Percentiles rank a stretch among this genome's conserved stretches.
phyloP scores from a whole-genome alignment of 1,140 invertebrate genomes.

The Drosophila ficusphila region DNA sequence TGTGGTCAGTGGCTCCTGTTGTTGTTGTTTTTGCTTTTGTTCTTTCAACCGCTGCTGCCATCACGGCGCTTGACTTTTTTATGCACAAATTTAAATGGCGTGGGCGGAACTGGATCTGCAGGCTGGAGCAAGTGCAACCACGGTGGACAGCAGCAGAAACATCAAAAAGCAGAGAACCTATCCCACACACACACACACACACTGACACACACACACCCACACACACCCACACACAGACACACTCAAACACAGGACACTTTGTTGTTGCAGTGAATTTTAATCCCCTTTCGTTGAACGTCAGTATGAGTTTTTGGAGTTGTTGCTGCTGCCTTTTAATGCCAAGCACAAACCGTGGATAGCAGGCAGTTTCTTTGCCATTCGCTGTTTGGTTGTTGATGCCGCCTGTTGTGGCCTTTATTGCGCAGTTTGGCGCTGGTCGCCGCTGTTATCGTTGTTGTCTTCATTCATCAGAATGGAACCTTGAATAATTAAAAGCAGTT shows the following conservation, averaged over 20 bases:
- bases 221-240: conserved; percentile 10
- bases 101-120: conserved; percentile 14
- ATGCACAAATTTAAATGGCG: conserved; percentile 42
- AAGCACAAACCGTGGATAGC: conserved; percentile 50
- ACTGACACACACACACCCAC: conserved; percentile 13
- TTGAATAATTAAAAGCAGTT: conserved; percentile 83
- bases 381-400: neutral
- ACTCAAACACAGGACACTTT: conserved; percentile 10
- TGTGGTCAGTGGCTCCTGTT: conserved; percentile 46
- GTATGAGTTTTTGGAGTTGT: conserved; percentile 19
- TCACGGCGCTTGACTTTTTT: conserved; percentile 56
- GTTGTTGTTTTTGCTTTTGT: neutral
- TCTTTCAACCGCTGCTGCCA: conserved; percentile 26
- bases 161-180: conserved; percentile 39
- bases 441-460: conserved; percentile 73
- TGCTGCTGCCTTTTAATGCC: conserved; percentile 69
- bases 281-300: conserved; percentile 59
- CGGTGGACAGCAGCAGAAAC: conserved; percentile 28
- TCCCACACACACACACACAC: conserved; percentile 10
- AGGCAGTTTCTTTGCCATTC: conserved; percentile 14
- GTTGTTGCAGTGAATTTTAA: conserved; percentile 72
- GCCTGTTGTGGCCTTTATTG: conserved; percentile 65
- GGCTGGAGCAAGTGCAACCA: conserved; percentile 27
- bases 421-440: conserved; percentile 68
- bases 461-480: conserved; percentile 83